A percentile compares a stretch with the other conserved stretches of the same genome.
phyloP scores from a whole-genome alignment of 2,888 invertebrate species.

The Villa cingulata region DNA sequence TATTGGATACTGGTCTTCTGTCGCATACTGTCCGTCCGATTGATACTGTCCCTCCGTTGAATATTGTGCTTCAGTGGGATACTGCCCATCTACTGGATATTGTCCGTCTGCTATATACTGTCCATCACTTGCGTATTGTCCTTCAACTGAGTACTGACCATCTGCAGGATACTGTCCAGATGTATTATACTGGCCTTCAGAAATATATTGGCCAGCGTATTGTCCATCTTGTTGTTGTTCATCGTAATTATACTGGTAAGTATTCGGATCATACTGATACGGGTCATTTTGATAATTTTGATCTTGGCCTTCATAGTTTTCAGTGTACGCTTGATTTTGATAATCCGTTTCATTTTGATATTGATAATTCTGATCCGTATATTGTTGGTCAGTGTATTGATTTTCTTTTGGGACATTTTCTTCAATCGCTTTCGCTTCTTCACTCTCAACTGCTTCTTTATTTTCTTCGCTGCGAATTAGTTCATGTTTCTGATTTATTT shows the following conservation, averaged over 20 bases:
- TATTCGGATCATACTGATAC: conserved; percentile 25
- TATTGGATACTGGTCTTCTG: too few relatives aligned
- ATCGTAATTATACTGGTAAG: conserved; percentile 31
- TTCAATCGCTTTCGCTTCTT: not conserved
- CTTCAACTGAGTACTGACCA: not conserved
- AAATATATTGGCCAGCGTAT: not conserved
- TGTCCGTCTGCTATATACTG: not conserved
- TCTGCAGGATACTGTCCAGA: too few relatives aligned
- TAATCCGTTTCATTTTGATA: conserved; percentile 3
- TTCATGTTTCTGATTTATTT: too few relatives aligned
- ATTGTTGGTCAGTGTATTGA: not conserved
- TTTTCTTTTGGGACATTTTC: not conserved
- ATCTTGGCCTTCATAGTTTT: conserved; percentile 16
- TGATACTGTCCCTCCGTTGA: not conserved
- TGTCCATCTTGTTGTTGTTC: conserved; percentile 21
- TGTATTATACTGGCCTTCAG: too few relatives aligned
- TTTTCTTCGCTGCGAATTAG: too few relatives aligned
- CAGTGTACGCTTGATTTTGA: conserved; percentile 4
- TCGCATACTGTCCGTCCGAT: too few relatives aligned
- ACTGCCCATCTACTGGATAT: not conserved
- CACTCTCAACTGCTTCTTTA: too few relatives aligned
- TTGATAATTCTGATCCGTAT: not conserved
- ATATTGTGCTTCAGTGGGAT: not conserved
- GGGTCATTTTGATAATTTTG: conserved; percentile 27
- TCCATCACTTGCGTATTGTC: not conserved